A percentile compares a stretch with the other conserved stretches of the same genome.
phyloP scores from a whole-genome alignment of 2,113 vertebrate species.

The Pungitius pungitius region DNA sequence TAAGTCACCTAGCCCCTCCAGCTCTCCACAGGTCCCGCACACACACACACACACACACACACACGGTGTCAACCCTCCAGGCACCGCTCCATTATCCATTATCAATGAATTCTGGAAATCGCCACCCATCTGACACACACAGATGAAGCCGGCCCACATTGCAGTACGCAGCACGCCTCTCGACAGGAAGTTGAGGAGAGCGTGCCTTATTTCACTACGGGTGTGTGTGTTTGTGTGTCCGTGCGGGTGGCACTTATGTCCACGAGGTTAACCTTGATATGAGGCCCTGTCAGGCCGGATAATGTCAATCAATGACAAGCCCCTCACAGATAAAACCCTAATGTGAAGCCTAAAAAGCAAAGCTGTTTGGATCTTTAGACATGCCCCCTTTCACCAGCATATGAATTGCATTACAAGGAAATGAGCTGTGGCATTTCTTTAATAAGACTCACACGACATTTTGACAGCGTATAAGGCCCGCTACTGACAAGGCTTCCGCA shows the following conservation, averaged over 20 bases:
- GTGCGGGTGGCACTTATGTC: slow-evolving; percentile 68
- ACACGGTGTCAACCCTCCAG: slow-evolving; percentile 68
- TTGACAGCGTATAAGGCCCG: slow-evolving; percentile 80
- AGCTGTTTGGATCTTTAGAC: slow-evolving; percentile 82
- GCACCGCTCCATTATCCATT: slow-evolving; percentile 85
- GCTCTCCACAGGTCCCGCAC: slow-evolving; percentile 57
- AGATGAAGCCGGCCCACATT: slow-evolving; percentile 33
- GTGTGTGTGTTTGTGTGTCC: slow-evolving; percentile 58
- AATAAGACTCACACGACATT: slow-evolving; percentile 82
- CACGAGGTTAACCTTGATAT: slow-evolving; percentile 84
- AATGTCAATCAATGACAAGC: slow-evolving; percentile 82
- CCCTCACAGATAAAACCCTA: slow-evolving; percentile 78
- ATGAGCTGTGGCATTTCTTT: slow-evolving; percentile 82
- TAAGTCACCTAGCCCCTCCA: slow-evolving; percentile 62
- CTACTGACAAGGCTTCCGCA: slow-evolving; percentile 63
- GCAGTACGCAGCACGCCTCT: slow-evolving; percentile 21
- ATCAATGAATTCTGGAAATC: slow-evolving; percentile 85
- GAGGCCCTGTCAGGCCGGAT: slow-evolving; percentile 81
- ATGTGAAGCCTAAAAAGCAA: slow-evolving; percentile 81
- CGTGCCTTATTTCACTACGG: slow-evolving; percentile 48
- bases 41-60: slow-evolving; percentile 34
- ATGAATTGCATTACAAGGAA: slow-evolving; percentile 80
- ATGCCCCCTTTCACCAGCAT: slow-evolving; percentile 78
- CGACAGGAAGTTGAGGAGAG: slow-evolving; percentile 61
- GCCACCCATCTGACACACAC: slow-evolving; percentile 77